A percentile compares a stretch with the other conserved stretches of the same genome.
Evolutionary conservation across 2,888 invertebrate species (phyloP).

Genomic region (Encarsia formosa): DNA sequence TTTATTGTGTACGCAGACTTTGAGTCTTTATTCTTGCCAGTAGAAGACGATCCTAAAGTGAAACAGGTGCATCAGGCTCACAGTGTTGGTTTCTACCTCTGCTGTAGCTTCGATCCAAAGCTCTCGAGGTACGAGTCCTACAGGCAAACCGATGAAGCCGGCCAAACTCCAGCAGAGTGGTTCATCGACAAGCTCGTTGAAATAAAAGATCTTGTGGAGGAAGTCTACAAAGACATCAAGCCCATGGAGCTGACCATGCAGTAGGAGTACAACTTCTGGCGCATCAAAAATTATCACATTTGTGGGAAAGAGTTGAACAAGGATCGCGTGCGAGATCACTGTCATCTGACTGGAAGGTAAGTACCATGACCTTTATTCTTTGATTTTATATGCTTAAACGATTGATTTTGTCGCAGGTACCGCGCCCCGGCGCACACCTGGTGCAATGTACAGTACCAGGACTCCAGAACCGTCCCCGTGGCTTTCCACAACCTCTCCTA

Average conservation of each 20-base stretch:
- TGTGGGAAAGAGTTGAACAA: conserved; percentile 15
- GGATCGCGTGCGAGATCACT: conserved; percentile 25
- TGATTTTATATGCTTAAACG: too few relatives aligned
- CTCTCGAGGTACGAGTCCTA: conserved; percentile 13
- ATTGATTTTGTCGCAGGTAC: too few relatives aligned
- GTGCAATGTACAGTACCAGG: conserved; percentile 27
- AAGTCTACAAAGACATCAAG: background rate
- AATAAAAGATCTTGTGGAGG: background rate
- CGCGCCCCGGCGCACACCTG: conserved; percentile 27
- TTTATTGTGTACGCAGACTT: conserved; percentile 21
- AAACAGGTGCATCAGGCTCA: conserved; percentile 26
- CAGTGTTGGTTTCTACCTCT: conserved; percentile 30
- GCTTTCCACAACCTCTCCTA: conserved; percentile 31
- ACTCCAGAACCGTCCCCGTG: conserved; percentile 24
- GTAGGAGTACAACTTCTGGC: background rate
- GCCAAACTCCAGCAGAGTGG: conserved; percentile 6
- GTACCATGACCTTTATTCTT: too few relatives aligned
- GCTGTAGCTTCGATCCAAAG: conserved; percentile 29
- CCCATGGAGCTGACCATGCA: background rate
- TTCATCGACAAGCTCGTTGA: conserved; percentile 11
- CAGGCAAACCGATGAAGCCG: background rate
- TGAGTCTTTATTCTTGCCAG: conserved; percentile 17
- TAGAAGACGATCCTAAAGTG: background rate
- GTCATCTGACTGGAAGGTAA: conserved; percentile 23
- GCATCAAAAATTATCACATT: conserved; percentile 14